Percentiles rank a stretch among this genome's conserved stretches.
Evolutionary conservation across 2,797 vertebrate genomes (phyloP).

Genomic region (Orientallactaga sibirica): DNA sequence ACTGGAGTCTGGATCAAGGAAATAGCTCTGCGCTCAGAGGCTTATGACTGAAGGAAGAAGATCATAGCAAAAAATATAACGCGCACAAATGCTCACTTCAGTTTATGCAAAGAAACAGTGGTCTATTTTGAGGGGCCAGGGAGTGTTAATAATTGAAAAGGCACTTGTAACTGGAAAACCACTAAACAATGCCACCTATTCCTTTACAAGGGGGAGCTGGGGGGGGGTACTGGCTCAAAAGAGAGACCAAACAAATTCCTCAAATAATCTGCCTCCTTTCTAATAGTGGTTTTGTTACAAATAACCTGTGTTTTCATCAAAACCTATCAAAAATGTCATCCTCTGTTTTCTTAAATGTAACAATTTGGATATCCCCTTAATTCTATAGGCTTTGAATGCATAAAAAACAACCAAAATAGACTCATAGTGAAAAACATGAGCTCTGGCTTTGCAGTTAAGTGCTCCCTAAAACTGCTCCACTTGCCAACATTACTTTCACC

Average conservation of each 20-base stretch:
- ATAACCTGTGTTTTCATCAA: constrained; percentile 68
- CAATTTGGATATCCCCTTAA: constrained; percentile 53
- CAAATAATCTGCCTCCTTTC: constrained; percentile 25
- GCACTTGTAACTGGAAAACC: constrained; percentile 57
- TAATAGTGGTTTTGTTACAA: constrained; percentile 52
- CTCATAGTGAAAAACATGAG: constrained; percentile 48
- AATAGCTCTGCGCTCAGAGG: constrained; percentile 40
- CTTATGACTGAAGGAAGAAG: constrained; percentile 51
- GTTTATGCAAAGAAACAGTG: not conserved
- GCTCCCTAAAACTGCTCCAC: constrained; percentile 81
- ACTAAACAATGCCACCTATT: constrained; percentile 10
- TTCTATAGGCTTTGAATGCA: constrained; percentile 60
- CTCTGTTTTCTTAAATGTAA: constrained; percentile 60
- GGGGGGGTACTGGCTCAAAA: constrained; percentile 20
- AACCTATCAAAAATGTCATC: constrained; percentile 62
- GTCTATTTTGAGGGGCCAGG: constrained; percentile 43
- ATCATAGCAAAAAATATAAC: constrained; percentile 46
- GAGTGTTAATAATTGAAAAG: constrained; percentile 36
- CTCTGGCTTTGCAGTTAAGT: constrained; percentile 81
- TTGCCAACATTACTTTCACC: constrained; percentile 79
- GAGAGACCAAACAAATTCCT: constrained; percentile 12
- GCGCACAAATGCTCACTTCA: constrained; percentile 51
- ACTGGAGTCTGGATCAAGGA: constrained; percentile 50
- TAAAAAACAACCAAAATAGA: constrained; percentile 55
- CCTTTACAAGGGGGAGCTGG: not conserved